phyloP scores from a whole-genome alignment of 1,140 invertebrate genomes.

The Leptopilina boulardi region DNA sequence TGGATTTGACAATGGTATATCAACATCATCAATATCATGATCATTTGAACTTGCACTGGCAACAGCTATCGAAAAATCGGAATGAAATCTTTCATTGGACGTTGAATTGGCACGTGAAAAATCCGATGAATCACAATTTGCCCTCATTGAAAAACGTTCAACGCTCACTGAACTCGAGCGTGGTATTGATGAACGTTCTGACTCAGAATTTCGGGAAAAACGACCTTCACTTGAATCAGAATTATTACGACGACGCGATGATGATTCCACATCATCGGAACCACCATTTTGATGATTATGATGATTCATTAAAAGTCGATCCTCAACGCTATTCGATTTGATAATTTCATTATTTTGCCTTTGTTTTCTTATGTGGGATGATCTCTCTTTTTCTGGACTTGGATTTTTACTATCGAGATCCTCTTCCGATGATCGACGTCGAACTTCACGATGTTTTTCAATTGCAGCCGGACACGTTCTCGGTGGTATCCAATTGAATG shows the following conservation, averaged over 20 bases:
- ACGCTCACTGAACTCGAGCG: constrained; percentile 72
- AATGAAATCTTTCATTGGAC: constrained; percentile 73
- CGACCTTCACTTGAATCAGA: constrained; percentile 71
- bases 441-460: constrained; percentile 86
- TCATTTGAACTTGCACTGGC: constrained; percentile 73
- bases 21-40: constrained; percentile 62
- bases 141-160: constrained; percentile 72
- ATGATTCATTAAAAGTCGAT: constrained; percentile 67
- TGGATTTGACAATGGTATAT: constrained; percentile 69
- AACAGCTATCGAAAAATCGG: constrained; percentile 73
- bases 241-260: constrained; percentile 62
- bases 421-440: constrained; percentile 76
- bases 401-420: constrained; percentile 53
- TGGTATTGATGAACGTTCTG: constrained; percentile 71
- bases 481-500: constrained; percentile 80
- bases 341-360: constrained; percentile 71
- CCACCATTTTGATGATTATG: too few relatives aligned
- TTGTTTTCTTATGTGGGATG: constrained; percentile 56
- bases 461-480: constrained; percentile 82
- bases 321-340: constrained; percentile 72
- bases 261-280: constrained; percentile 45
- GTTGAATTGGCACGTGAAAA: constrained; percentile 73
- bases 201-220: constrained; percentile 71
- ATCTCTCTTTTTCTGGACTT: constrained; percentile 52
- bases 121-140: constrained; percentile 73